Evolutionary conservation across 2,888 invertebrate species (phyloP).

Genomic region (Anorthoa munda): DNA sequence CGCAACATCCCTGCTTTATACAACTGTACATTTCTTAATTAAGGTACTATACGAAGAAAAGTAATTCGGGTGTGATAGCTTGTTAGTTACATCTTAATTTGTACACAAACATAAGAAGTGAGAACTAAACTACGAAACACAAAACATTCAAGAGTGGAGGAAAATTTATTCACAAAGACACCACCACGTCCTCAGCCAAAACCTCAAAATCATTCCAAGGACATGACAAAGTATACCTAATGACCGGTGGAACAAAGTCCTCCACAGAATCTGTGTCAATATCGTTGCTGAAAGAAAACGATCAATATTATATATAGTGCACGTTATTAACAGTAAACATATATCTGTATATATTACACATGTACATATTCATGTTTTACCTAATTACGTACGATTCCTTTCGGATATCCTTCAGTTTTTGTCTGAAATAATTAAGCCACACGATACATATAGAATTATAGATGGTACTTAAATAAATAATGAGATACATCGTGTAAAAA

Average conservation of each 20-base stretch:
- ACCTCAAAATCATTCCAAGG: constrained; percentile 73
- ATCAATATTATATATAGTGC: constrained; percentile 75
- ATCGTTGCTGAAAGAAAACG: constrained; percentile 88
- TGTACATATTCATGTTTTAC: constrained; percentile 75
- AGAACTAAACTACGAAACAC: constrained; percentile 58
- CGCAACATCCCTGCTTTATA: constrained; percentile 23
- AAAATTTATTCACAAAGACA: constrained; percentile 80
- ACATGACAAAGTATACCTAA: constrained; percentile 83
- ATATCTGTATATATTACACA: constrained; percentile 63
- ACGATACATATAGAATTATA: constrained; percentile 58
- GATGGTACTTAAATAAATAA: constrained; percentile 58
- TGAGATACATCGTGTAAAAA: constrained; percentile 36
- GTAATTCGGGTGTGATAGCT: constrained; percentile 40
- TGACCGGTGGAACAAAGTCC: constrained; percentile 79
- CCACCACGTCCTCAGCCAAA: constrained; percentile 71
- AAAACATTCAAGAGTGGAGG: constrained; percentile 54
- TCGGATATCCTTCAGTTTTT: constrained; percentile 73
- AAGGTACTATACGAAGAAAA: constrained; percentile 48
- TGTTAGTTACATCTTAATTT: constrained; percentile 65
- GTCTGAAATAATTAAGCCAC: constrained; percentile 82
- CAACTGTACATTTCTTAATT: constrained; percentile 46
- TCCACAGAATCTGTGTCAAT: constrained; percentile 80
- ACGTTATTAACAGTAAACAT: constrained; percentile 64
- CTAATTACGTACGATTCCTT: constrained; percentile 82
- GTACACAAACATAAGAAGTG: constrained; percentile 47